A percentile compares a stretch with the other conserved stretches of the same genome.
Evolutionary conservation across 2,797 vertebrate genomes (phyloP).

Genomic region (Agapornis canus): DNA sequence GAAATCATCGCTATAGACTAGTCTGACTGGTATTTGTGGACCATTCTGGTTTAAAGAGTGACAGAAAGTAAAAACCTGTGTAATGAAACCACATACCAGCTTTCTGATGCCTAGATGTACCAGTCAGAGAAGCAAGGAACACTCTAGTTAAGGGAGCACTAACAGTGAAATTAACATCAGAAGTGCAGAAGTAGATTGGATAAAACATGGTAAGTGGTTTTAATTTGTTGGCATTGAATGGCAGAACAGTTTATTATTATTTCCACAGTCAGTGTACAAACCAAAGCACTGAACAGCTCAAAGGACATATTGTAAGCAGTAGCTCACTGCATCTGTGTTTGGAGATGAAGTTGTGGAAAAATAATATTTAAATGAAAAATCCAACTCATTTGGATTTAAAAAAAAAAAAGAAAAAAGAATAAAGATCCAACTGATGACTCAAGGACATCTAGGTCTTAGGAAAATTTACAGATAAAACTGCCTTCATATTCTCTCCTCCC

Average conservation of each 20-base stretch:
- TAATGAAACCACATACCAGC: not conserved
- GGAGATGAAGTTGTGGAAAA: not conserved
- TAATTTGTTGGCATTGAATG: not conserved
- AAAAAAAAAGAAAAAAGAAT: not conserved
- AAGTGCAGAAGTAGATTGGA: not conserved
- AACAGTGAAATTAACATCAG: not conserved
- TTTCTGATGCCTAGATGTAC: not conserved
- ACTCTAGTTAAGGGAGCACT: not conserved
- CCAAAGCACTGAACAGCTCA: not conserved
- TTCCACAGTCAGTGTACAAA: not conserved
- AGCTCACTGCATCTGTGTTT: not conserved
- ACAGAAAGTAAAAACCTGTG: not conserved
- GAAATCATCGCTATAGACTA: not conserved
- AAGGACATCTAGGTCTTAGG: not conserved
- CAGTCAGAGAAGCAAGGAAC: not conserved
- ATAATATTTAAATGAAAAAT: not conserved
- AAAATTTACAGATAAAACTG: not conserved
- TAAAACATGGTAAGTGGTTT: not conserved
- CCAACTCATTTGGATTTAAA: not conserved
- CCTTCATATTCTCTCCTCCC: rapidly evolving
- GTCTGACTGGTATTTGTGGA: not conserved
- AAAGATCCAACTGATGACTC: not conserved
- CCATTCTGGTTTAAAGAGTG: not conserved
- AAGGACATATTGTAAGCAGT: not conserved
- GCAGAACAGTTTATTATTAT: not conserved